Evolutionary conservation across 2,113 vertebrate species (phyloP), one percentile per base, ranked within the genome.

Genomic region (Hippocampus guttulatus): DNA sequence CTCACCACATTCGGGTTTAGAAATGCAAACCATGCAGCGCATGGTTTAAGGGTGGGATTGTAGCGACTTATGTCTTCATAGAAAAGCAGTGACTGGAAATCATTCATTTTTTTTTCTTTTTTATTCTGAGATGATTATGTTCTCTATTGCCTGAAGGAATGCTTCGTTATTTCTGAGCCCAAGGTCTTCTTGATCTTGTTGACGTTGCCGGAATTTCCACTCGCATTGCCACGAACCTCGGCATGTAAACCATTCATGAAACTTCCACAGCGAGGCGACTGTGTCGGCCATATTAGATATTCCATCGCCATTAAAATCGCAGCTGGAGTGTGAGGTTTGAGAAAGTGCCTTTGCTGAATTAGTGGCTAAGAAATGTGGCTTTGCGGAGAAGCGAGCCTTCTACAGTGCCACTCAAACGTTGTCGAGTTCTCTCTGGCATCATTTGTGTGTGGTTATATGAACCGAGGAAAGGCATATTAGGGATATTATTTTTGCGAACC

Each of bases 401-500:
- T 60, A 70, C 57, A 23, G 65, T 57, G 40, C 55, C 21, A 70
- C 61, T 74, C 61, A 63, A 21, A 67, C 73, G 45, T 12, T 40
- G 55, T 54, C 47, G 63, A 72, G 25, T 27, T 16, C 55, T 66
- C 23, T 58, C 41, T 58, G 62, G 67, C 45, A 27, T 8, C 8
- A 0, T 64, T 58, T 52, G n/a, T 66, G 18, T 57, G 41, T 67
- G 78, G 68, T 69, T 78, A 21, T 27, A n/a, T 63, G 71, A 68
- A 67, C 67, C 80, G 78, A 76, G 80, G 70, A 77, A 63, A 69
- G 78, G 84, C 67, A 49, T 79, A 69, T 80, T 83, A 54, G 74
- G 67, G 71, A 41, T 76, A 40, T 73, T 77, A 64, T 79, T 81
- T 84, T 71, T 72, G 41, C 10, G 69, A 81, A 81, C 88, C 81